Conservation (phyloP, 2,888 invertebrate genomes). For the Drosophila koepferae region DNA sequence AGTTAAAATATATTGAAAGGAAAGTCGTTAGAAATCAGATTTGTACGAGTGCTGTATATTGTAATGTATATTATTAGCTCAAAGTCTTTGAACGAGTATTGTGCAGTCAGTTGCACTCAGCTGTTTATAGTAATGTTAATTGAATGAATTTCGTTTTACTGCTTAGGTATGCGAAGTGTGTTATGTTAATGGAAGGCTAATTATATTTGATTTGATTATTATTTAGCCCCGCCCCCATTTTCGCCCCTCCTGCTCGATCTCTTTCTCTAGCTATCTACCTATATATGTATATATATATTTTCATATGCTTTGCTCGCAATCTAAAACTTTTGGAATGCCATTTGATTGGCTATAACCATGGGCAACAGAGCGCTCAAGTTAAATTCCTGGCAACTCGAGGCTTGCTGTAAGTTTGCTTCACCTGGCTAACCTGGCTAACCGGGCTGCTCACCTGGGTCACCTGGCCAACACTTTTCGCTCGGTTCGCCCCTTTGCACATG, state of each 20-base stretch:
- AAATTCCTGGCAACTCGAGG: conserved; percentile 1
- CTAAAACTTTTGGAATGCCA: conserved; percentile 2
- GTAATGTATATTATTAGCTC: neutral
- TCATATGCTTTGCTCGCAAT: neutral
- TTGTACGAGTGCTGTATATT: neutral
- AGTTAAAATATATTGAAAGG: too few relatives aligned
- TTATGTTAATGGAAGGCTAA: neutral
- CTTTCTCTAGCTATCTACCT: too few relatives aligned
- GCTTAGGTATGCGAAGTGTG: too few relatives aligned
- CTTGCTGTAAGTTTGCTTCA: neutral
- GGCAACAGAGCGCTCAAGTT: conserved; percentile 4
- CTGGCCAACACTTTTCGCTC: neutral
- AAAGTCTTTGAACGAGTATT: neutral
- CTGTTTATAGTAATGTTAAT: neutral
- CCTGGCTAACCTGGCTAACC: neutral
- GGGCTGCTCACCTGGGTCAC: neutral
- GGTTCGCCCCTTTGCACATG: neutral
- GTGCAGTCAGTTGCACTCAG: neutral
- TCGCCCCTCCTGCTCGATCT: neutral
- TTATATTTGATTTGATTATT: conserved; percentile 2
- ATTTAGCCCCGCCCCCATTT: too few relatives aligned
- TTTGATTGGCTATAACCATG: conserved; percentile 5
- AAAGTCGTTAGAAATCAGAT: too few relatives aligned
- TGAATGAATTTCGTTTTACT: neutral
- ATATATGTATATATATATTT: neutral